A percentile compares a stretch with the other conserved stretches of the same genome.
phyloP scores from a whole-genome alignment of 1,140 invertebrate species.

The Ctenoplectra terminalis region DNA sequence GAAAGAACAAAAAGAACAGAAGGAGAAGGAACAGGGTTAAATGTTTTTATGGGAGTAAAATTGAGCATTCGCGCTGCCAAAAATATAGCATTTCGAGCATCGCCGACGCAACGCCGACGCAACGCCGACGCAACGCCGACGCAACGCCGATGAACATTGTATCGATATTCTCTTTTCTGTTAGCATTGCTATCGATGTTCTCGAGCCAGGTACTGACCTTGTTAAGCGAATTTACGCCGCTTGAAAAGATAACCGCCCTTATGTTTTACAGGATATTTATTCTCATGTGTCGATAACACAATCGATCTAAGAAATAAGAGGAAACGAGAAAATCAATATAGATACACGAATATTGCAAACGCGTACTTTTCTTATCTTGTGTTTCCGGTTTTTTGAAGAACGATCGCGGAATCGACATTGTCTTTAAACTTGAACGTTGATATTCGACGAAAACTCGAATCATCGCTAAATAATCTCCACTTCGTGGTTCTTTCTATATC shows the following conservation, averaged over 20 bases:
- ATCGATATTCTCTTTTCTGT: constrained; percentile 3
- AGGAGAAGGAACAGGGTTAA: background rate
- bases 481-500: background rate
- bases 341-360: background rate
- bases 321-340: background rate
- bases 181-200: constrained; percentile 22
- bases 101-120: constrained; percentile 7
- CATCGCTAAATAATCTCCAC: background rate
- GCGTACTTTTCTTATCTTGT: no score
- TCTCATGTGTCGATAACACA: background rate
- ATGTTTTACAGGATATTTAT: background rate
- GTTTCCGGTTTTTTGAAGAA: background rate
- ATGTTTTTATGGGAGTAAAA: background rate
- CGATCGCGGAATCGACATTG: background rate
- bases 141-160: constrained; percentile 9
- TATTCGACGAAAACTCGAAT: background rate
- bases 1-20: background rate
- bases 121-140: constrained; percentile 22
- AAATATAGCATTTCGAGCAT: constrained; percentile 51
- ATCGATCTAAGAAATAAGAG: background rate
- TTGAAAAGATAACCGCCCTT: constrained; percentile 5
- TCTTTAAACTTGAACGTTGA: background rate
- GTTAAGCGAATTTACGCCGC: background rate
- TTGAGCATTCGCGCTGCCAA: constrained; percentile 52
- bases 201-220: constrained; percentile 40